Evolutionary conservation across 2,113 vertebrate genomes (phyloP), one percentile per base, ranked within the genome.

Genomic region (Cercocebus atys): DNA sequence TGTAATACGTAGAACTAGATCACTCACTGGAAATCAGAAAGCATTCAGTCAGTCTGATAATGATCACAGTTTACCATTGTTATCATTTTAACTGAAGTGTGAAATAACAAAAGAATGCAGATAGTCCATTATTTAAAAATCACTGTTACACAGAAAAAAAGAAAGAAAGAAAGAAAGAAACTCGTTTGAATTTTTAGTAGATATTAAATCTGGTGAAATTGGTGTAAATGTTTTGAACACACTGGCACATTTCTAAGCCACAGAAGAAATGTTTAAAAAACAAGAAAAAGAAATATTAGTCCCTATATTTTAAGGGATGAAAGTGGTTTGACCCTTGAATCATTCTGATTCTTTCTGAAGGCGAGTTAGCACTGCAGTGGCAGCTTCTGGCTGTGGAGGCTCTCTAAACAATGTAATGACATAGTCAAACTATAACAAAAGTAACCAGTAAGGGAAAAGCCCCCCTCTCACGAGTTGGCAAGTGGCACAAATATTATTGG

Each of bases 321-420:
- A 95, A 97, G 96, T 97, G 96, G 94, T 96, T 87, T 96, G 93
- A 97, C 82, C 96, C 91, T 86, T 73, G 30, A 87, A 61, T 92
- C 70, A 61, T 55, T 79, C 85, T 50, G 78, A 22, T 72, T 80
- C 55, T 73, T 92, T 94, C 61, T 38, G 52, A 93, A 91, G 61
- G 55, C 83, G 84, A 43, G 38, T 88, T 82, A 55, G 94, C 73
- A 85, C 1, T 72, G 55, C 59, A 0, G 82, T 45, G 79, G 91
- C 11, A 55, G 72, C n/a, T 50, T 93, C 76, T 90, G 40, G 5
- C 4, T 1, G n/a, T 18, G 20, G 35, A 66, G 22, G 66, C n/a
- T 61, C 25, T 80, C 38, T 45, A 82, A 84, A 79, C 78, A 25
- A 75, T 0, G 1, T 35, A 78, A 47, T 17, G 20, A 64, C 2